Conservation (phyloP, 2,113 vertebrate species). For the Indicator indicator region DNA sequence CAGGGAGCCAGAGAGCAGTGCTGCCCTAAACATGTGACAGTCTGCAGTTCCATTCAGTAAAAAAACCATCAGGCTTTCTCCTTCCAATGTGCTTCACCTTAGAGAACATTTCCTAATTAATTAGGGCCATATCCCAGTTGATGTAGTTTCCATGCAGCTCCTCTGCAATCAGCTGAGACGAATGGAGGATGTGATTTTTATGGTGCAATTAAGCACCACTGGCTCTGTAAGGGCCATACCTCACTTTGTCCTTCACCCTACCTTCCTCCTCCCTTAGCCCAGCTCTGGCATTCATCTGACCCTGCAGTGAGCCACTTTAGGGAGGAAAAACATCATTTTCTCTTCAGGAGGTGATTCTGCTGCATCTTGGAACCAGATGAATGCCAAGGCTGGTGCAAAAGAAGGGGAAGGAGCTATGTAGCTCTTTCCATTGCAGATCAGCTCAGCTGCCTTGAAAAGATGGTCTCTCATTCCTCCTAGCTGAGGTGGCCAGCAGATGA, state of each 20-base stretch:
- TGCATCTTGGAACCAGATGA: not conserved
- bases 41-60: not conserved
- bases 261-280: not conserved
- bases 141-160: fast-evolving
- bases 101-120: slow-evolving; percentile 6
- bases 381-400: not conserved
- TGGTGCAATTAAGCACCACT: not conserved
- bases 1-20: not conserved
- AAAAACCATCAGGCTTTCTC: not conserved
- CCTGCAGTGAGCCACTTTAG: not conserved
- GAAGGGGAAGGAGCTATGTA: not conserved
- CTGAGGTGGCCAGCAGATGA: not conserved
- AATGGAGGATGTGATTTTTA: not conserved
- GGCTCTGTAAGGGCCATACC: not conserved
- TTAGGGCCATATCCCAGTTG: not conserved
- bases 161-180: not conserved
- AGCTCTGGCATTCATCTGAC: not conserved
- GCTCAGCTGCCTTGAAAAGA: not conserved
- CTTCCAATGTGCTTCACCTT: not conserved
- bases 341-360: not conserved
- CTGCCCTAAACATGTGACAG: fast-evolving
- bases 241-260: not conserved
- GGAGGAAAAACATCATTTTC: not conserved
- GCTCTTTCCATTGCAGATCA: not conserved
- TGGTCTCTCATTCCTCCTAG: not conserved